These are phyloP conservation scores for Enteromius fasciolatus DNA, from an alignment of 2,797 vertebrate genomes.

Conservation along the genomic window DNA sequence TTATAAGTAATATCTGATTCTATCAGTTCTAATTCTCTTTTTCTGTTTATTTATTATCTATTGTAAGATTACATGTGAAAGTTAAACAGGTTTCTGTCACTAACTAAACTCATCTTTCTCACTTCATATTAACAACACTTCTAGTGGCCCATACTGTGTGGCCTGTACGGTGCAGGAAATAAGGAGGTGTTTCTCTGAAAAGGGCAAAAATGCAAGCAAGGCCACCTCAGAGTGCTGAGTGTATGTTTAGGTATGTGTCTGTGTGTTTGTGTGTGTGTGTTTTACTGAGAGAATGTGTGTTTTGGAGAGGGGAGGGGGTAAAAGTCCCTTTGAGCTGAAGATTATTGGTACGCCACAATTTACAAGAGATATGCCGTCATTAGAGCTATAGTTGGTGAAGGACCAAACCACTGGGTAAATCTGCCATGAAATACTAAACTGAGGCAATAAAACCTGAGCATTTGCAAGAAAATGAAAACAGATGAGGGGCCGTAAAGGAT, in stretches of 20 bases:
- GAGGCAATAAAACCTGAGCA: conserved; percentile 81
- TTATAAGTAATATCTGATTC: not conserved
- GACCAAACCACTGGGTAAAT: conserved; percentile 80
- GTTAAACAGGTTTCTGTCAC: not conserved
- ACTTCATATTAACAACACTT: conserved; percentile 11
- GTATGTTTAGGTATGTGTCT: conserved; percentile 31
- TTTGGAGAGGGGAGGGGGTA: conserved; percentile 9
- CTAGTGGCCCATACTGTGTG: conserved; percentile 28
- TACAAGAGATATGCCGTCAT: conserved; percentile 80
- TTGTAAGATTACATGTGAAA: not conserved
- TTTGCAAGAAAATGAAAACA: conserved; percentile 84
- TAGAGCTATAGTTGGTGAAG: conserved; percentile 71
- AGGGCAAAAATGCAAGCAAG: conserved; percentile 49
- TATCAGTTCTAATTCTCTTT: not conserved
- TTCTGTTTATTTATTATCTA: not conserved
- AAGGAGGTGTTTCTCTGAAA: conserved; percentile 39
- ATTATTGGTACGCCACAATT: conserved; percentile 75
- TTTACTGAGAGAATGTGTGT: conserved; percentile 40
- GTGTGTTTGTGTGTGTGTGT: conserved; percentile 48
- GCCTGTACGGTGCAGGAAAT: conserved; percentile 32
- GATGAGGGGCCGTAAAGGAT: conserved; percentile 74
- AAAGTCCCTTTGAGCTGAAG: conserved; percentile 62
- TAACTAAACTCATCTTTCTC: not conserved
- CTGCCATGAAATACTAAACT: conserved; percentile 84
- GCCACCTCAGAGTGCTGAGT: conserved; percentile 53